phyloP scores from a whole-genome alignment of 2,113 vertebrate species.

The Paedocypris sp. region DNA sequence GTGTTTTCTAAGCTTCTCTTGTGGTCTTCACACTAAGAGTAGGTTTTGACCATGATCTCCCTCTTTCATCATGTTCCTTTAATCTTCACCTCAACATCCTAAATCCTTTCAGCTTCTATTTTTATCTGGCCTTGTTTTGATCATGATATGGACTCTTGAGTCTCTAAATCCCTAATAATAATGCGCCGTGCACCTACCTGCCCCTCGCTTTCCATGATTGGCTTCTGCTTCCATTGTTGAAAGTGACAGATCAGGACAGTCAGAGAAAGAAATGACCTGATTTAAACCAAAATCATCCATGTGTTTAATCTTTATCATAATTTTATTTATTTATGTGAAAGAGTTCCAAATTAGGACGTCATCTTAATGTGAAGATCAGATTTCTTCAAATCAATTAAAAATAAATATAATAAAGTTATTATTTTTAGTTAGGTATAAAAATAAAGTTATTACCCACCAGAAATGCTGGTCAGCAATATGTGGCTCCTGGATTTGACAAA shows the following conservation, averaged over 20 bases:
- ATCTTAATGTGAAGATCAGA: no score
- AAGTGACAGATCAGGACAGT: constrained; percentile 13
- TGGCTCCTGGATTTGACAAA: no score
- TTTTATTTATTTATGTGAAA: no score
- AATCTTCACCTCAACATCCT: constrained; percentile 32
- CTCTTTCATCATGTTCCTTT: constrained; percentile 33
- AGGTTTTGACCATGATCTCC: background rate
- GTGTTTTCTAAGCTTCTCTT: background rate
- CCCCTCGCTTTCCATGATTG: background rate
- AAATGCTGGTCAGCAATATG: no score
- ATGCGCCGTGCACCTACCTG: constrained; percentile 6
- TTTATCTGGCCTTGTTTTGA: constrained; percentile 30
- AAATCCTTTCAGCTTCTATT: constrained; percentile 33
- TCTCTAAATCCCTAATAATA: constrained; percentile 35
- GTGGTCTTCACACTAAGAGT: background rate
- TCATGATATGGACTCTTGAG: constrained; percentile 25
- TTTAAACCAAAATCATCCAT: background rate
- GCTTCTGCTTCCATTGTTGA: constrained; percentile 10
- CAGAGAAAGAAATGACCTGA: background rate
- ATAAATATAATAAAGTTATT: no score
- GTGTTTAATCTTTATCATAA: no score
- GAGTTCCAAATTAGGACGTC: no score
- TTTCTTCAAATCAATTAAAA: no score
- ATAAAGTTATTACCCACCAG: no score
- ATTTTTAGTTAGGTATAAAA: no score